These are phyloP conservation scores for Neodontobutis hainanensis DNA, from an alignment of 2,113 vertebrate species.

Conservation along the genomic window DNA sequence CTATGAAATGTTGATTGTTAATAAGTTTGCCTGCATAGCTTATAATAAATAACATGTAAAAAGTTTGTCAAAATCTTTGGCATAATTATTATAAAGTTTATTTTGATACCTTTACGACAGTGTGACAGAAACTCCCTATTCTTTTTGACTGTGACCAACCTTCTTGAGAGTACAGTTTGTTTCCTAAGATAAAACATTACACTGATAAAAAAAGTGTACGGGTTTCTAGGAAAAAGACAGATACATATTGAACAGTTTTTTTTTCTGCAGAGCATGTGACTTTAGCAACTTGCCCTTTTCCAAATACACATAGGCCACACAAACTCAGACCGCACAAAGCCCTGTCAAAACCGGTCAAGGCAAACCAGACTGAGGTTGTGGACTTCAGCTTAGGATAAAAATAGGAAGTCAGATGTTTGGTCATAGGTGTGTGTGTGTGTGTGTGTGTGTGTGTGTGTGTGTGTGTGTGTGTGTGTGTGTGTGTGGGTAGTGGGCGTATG, in stretches of 20 bases:
- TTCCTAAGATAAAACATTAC: too few relatives aligned
- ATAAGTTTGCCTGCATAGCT: too few relatives aligned
- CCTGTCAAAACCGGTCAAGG: conserved; percentile 40
- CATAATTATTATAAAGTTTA: too few relatives aligned
- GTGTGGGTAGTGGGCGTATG: conserved; percentile 13
- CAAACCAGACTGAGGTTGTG: conserved; percentile 35
- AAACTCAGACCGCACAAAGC: conserved; percentile 17
- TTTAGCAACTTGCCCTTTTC: conserved; percentile 48
- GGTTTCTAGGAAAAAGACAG: neutral
- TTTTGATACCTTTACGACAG: too few relatives aligned
- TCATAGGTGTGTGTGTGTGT: conserved; percentile 15
- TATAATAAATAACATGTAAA: too few relatives aligned
- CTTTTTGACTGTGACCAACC: too few relatives aligned
- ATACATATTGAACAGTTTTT: conserved; percentile 20
- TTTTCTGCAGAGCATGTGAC: conserved; percentile 67
- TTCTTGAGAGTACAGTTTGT: too few relatives aligned
- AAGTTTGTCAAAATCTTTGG: too few relatives aligned
- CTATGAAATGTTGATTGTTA: too few relatives aligned
- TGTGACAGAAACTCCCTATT: too few relatives aligned
- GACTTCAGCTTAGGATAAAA: conserved; percentile 51
- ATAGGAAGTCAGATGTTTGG: conserved; percentile 27
- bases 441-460: conserved; percentile 12
- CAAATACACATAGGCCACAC: conserved; percentile 9
- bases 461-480: conserved; percentile 16
- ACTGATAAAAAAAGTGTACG: neutral